Conservation (phyloP, 2,113 vertebrate genomes). For the Eretmochelys imbricata region DNA sequence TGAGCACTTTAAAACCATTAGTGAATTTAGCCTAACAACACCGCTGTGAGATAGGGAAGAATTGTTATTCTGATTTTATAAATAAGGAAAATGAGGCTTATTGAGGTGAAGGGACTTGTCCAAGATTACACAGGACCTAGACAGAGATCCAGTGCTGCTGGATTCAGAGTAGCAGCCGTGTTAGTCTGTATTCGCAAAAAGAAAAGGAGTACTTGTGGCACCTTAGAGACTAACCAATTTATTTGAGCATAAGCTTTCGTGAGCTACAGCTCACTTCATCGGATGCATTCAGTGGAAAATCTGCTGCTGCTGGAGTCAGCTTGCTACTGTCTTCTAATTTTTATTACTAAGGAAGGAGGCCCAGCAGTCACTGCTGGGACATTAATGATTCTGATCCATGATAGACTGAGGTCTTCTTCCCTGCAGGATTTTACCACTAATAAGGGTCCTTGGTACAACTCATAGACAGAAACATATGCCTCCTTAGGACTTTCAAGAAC, state of each 20-base stretch:
- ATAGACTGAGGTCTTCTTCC: background rate
- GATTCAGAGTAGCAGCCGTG: no score
- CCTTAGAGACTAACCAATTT: no score
- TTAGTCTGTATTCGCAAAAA: no score
- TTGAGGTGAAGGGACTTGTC: background rate
- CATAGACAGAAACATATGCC: background rate
- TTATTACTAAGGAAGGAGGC: background rate
- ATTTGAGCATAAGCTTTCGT: no score
- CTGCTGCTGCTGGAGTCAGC: background rate
- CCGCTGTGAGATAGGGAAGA: background rate
- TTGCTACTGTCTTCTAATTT: background rate
- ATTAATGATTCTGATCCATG: background rate
- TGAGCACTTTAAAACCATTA: background rate
- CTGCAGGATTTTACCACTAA: background rate
- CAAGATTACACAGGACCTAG: background rate
- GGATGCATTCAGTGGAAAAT: no score
- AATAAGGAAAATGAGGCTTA: background rate
- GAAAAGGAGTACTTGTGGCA: no score
- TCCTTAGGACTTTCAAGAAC: background rate
- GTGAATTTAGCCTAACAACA: background rate
- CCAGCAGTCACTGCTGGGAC: background rate
- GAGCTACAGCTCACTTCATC: no score
- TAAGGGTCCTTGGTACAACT: background rate
- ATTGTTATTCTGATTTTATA: background rate
- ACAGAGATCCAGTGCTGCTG: background rate